Evolutionary conservation across 1,140 invertebrate species (phyloP).

Genomic region (Coboldia fuscipes): DNA sequence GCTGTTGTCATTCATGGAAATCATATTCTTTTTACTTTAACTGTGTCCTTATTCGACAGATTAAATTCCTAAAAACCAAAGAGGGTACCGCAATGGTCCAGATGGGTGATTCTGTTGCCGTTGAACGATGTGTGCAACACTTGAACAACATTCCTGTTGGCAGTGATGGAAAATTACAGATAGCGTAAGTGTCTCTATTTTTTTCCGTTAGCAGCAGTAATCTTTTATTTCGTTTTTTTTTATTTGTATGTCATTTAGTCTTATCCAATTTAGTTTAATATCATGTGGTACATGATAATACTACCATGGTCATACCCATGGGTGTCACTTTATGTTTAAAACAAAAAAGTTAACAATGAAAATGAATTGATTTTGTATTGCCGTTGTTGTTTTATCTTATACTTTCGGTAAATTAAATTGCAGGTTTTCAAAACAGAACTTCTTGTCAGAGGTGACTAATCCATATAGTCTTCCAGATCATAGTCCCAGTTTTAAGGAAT

Average conservation of each 20-base stretch:
- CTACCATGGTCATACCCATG: too few species aligned
- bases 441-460: conserved; percentile 88
- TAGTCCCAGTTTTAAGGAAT: conserved; percentile 92
- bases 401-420: conserved; percentile 6
- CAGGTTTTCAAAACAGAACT: conserved; percentile 88
- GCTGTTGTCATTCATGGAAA: not conserved
- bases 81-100: conserved; percentile 99
- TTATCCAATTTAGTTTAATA: too few species aligned
- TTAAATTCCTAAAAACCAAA: conserved; percentile 97
- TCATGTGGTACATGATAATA: too few species aligned
- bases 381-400: too few species aligned
- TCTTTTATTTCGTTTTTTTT: too few species aligned
- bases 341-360: too few species aligned
- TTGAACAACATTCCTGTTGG: conserved; percentile 80
- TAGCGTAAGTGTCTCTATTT: too few species aligned
- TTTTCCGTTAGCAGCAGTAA: too few species aligned
- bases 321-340: too few species aligned
- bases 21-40: not conserved
- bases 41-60: conserved; percentile 31
- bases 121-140: conserved; percentile 84
- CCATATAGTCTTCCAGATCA: conserved; percentile 90
- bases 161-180: conserved; percentile 32
- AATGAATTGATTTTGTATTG: too few species aligned
- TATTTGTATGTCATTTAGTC: too few species aligned
- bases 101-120: conserved; percentile 88